These are phyloP conservation scores for Momotus momota DNA, from an alignment of 2,797 vertebrate genomes.

Conservation along the genomic window DNA sequence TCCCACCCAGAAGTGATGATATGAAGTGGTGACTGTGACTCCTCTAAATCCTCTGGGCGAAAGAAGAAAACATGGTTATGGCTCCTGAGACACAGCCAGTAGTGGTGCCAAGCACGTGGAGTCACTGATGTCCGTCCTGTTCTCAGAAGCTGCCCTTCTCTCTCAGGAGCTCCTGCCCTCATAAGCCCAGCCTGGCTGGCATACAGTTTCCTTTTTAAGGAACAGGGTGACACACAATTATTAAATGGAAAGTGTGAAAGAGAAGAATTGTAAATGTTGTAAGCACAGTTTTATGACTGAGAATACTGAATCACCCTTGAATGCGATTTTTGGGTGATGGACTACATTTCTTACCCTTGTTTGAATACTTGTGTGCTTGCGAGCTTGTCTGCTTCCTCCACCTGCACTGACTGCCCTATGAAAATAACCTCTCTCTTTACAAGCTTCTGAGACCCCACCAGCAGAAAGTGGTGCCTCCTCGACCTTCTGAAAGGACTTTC, in stretches of 20 bases:
- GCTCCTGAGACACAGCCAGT: rapidly evolving
- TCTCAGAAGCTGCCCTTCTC: neutral
- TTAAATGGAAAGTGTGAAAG: neutral
- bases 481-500: neutral
- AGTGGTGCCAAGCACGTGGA: rapidly evolving
- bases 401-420: rapidly evolving
- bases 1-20: rapidly evolving
- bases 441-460: neutral
- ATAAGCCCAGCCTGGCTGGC: neutral
- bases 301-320: neutral
- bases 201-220: neutral
- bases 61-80: rapidly evolving
- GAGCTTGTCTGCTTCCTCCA: neutral
- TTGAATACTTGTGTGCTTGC: neutral
- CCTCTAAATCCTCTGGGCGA: neutral
- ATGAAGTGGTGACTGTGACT: neutral
- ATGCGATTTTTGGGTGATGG: neutral
- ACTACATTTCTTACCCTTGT: neutral
- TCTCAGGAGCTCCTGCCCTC: neutral
- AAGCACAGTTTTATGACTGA: neutral
- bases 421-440: neutral
- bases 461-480: neutral
- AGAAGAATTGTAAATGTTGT: neutral
- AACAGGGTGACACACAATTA: neutral
- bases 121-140: rapidly evolving